phyloP scores from a whole-genome alignment of 2,113 vertebrate genomes.

The pig (Sus scrofa) region DNA sequence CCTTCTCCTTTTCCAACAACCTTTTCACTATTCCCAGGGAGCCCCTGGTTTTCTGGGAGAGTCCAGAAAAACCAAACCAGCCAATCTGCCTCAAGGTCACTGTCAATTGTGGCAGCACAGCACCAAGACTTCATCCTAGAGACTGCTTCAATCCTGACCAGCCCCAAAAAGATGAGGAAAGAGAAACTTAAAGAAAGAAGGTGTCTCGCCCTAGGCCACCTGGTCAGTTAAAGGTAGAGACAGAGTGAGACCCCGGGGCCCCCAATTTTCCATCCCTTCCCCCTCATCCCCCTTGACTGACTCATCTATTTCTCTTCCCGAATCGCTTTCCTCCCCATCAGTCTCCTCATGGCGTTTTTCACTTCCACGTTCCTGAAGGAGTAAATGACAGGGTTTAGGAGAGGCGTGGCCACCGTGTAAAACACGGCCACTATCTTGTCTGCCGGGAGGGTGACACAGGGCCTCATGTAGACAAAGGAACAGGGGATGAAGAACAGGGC shows the following conservation, averaged over 20 bases:
- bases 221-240: background rate
- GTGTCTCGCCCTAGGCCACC: background rate
- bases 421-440: conserved; percentile 69
- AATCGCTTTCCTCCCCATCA: background rate
- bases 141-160: background rate
- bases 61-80: no score
- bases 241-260: background rate
- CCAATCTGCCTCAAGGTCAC: background rate
- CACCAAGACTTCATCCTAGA: background rate
- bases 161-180: background rate
- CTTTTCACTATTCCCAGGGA: background rate
- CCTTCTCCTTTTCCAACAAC: background rate
- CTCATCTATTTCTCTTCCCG: conserved; percentile 22
- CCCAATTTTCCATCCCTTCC: background rate
- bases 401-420: conserved; percentile 64
- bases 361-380: conserved; percentile 63
- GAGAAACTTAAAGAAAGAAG: background rate
- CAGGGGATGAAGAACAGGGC: conserved; percentile 71
- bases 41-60: background rate
- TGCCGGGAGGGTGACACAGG: conserved; percentile 57
- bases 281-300: background rate
- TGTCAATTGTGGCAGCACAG: background rate
- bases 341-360: background rate
- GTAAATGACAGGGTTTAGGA: conserved; percentile 73
- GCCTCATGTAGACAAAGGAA: conserved; percentile 72